Evolutionary conservation across 2,888 invertebrate species (phyloP).

Genomic region (Drosophila macrospina): DNA sequence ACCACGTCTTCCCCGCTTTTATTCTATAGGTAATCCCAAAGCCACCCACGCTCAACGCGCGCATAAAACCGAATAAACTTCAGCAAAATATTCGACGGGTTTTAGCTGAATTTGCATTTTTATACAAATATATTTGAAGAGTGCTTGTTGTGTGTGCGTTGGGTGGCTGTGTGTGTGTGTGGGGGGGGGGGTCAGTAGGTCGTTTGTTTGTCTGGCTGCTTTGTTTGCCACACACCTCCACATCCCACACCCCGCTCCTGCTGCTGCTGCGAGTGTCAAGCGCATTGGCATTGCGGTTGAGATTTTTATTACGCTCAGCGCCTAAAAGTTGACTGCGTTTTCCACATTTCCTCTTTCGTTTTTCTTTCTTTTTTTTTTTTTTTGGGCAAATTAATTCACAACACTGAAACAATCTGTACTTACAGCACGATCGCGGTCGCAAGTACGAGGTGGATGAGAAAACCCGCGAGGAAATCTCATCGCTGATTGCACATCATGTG

Average conservation of each 20-base stretch:
- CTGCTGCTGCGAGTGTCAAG: conserved; percentile 60
- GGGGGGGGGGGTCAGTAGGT: conserved; percentile 28
- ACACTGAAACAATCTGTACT: conserved; percentile 23
- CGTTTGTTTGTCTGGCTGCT: conserved; percentile 65
- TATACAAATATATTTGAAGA: conserved; percentile 82
- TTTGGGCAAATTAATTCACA: conserved; percentile 47
- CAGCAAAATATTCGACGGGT: conserved; percentile 77
- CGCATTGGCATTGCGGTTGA: conserved; percentile 63
- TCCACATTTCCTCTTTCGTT: neutral
- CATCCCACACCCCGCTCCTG: conserved; percentile 13
- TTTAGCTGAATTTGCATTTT: conserved; percentile 83
- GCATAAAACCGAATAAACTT: conserved; percentile 66
- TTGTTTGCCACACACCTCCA: conserved; percentile 46
- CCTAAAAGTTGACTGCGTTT: conserved; percentile 43
- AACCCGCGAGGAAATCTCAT: conserved; percentile 98
- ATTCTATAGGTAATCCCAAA: conserved; percentile 32
- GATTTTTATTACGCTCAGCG: conserved; percentile 58
- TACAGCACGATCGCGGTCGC: conserved; percentile 90
- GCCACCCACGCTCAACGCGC: conserved; percentile 45
- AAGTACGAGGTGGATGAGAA: conserved; percentile 92
- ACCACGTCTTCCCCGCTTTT: neutral
- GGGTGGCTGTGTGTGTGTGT: conserved; percentile 4
- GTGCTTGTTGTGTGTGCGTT: conserved; percentile 61
- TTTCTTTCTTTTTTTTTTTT: conserved; percentile 18
- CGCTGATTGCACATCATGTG: conserved; percentile 98